phyloP scores from a whole-genome alignment of 92 coral and sea anemone genomes.

The Bergia sp. region DNA sequence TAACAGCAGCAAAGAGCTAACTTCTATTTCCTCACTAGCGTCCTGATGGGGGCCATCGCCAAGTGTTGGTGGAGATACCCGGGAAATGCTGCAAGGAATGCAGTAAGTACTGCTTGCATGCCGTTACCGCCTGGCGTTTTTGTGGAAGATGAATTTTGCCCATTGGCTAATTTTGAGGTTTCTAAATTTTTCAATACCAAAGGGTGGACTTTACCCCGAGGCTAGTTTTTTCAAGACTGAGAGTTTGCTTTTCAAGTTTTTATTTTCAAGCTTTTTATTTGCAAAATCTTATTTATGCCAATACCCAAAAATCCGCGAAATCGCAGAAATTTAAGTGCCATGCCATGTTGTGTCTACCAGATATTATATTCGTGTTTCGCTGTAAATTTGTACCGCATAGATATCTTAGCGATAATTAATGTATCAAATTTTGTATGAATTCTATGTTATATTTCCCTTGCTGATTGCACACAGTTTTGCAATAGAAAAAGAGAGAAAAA shows the following conservation, averaged over 20 bases:
- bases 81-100: slow-evolving; percentile 75
- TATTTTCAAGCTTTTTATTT: too few species aligned
- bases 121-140: not conserved
- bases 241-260: not conserved
- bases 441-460: too few species aligned
- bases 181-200: not conserved
- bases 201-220: not conserved
- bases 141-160: not conserved
- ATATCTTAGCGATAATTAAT: too few species aligned
- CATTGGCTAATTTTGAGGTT: not conserved
- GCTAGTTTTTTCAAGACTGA: not conserved
- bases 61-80: slow-evolving; percentile 55
- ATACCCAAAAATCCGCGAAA: too few species aligned
- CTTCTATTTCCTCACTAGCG: slow-evolving; percentile 25
- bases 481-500: too few species aligned
- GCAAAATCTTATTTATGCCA: too few species aligned
- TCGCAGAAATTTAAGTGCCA: too few species aligned
- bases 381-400: too few species aligned
- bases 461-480: too few species aligned
- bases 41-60: slow-evolving; percentile 59
- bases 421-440: too few species aligned
- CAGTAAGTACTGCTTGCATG: slow-evolving; percentile 51
- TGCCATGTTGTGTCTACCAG: too few species aligned
- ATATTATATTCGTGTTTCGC: too few species aligned
- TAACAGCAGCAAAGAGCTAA: not conserved